Conservation (phyloP, 2,888 invertebrate species). For the Apamea monoglypha region DNA sequence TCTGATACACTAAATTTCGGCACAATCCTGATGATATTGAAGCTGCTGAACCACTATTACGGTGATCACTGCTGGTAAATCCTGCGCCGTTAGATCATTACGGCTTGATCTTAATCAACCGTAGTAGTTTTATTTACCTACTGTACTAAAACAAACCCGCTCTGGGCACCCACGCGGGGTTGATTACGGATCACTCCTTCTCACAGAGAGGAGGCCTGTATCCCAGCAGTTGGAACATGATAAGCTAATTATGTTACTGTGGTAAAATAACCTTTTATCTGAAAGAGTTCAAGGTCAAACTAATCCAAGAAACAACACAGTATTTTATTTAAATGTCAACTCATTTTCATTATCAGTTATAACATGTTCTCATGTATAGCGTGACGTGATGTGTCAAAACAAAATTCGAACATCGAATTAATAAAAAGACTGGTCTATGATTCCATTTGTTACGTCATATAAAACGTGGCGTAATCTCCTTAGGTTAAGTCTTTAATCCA, state of each 20-base stretch:
- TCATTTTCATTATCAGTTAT: neutral
- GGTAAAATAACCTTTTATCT: conserved; percentile 1
- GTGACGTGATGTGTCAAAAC: neutral
- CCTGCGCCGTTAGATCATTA: neutral
- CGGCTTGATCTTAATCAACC: neutral
- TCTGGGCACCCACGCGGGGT: too few relatives aligned
- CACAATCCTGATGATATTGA: neutral
- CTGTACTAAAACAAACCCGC: neutral
- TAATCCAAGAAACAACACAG: conserved; percentile 20
- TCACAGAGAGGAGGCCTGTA: neutral
- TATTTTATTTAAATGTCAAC: neutral
- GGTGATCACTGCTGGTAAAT: neutral
- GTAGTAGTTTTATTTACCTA: neutral
- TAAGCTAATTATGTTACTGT: neutral
- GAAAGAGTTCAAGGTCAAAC: neutral
- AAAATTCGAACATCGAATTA: neutral
- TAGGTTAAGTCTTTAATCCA: conserved; percentile 49
- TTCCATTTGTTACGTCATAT: conserved; percentile 12
- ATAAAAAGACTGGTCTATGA: neutral
- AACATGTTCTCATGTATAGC: neutral
- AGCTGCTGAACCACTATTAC: neutral
- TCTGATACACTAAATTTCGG: too few relatives aligned
- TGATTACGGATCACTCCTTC: too few relatives aligned
- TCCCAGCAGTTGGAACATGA: neutral
- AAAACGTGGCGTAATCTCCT: conserved; percentile 32